Base-by-base conservation (phyloP, 2,797 vertebrate genomes). In the Tympanoctomys barrerae region DNA sequence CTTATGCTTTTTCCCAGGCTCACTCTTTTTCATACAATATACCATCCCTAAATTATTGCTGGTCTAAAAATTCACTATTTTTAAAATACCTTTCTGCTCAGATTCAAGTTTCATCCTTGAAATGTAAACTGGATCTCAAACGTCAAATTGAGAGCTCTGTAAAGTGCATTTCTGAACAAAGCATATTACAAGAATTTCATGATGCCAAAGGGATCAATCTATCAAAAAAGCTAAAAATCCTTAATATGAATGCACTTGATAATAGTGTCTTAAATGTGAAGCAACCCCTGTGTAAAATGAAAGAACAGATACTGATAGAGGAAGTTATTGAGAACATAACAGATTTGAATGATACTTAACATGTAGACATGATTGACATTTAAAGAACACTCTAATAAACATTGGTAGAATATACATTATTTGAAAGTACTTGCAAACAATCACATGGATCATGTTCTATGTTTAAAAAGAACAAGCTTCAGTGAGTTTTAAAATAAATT, bases 191-290 rank as follows among this genome's bases (percentile, higher is more conserved):
- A n/a, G n/a, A 87, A 87, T 71, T 62, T 78, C 75, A 89, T 92
- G 28, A 81, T 64, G 5, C 64, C 61, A 81, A 94, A 87, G 26
- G 9, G 18, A 73, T 70, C 5, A 33, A 21, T 46, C 5, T 9
- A 57, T 52, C 7, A 75, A 78, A 19, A 21, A 90, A 16, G 22
- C 0, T 42, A 85, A 73, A 6, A 83, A 73, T 39, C 7, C 4
- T 85, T 85, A 66, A 46, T n/a, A 59, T 13, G 12, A 24, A 64
- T 66, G 42, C 31, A 24, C 31, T 62, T 92, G 49, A 89, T 36
- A 81, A 59, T 19, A 92, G 5, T 28, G 52, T 33, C 92, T 91
- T 26, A 92, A 85, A 96, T 3, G 61, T 24, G 46, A 91, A 94
- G 71, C 14, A 89, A 95, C 87, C 64, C 36, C 13, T 62, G 22